A percentile compares a stretch with the other conserved stretches of the same genome.
Evolutionary conservation across 2,797 vertebrate species (phyloP).

Genomic region (Gambusia yucatana): DNA sequence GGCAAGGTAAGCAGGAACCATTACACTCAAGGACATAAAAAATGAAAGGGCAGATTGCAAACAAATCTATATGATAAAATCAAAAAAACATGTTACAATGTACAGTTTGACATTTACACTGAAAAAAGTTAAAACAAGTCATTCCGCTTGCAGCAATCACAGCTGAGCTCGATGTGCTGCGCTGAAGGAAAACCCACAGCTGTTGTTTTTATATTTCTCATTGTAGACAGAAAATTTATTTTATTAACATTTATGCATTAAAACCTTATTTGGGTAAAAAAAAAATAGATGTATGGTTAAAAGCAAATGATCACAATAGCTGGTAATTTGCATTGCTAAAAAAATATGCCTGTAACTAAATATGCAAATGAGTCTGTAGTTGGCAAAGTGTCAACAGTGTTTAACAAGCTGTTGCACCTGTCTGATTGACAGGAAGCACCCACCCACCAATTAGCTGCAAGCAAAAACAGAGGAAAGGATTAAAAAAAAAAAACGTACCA

Average conservation of each 20-base stretch:
- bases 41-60: not conserved
- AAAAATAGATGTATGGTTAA: not conserved
- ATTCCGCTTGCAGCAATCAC: not conserved
- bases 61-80: not conserved
- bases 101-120: not conserved
- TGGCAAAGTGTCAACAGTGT: not conserved
- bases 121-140: not conserved
- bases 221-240: not conserved
- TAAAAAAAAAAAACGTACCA: not conserved
- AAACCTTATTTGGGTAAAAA: not conserved
- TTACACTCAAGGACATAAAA: not conserved
- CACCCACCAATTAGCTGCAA: not conserved
- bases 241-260: too few species aligned
- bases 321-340: not conserved
- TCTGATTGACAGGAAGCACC: not conserved
- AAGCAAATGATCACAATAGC: not conserved
- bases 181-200: not conserved
- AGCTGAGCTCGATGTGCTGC: not conserved
- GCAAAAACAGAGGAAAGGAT: not conserved
- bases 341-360: not conserved
- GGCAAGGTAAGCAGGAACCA: too few species aligned
- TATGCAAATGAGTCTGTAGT: not conserved
- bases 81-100: not conserved
- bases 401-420: not conserved
- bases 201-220: not conserved